phyloP scores from a whole-genome alignment of 2,888 invertebrate species.

The Lathronympha strigana region DNA sequence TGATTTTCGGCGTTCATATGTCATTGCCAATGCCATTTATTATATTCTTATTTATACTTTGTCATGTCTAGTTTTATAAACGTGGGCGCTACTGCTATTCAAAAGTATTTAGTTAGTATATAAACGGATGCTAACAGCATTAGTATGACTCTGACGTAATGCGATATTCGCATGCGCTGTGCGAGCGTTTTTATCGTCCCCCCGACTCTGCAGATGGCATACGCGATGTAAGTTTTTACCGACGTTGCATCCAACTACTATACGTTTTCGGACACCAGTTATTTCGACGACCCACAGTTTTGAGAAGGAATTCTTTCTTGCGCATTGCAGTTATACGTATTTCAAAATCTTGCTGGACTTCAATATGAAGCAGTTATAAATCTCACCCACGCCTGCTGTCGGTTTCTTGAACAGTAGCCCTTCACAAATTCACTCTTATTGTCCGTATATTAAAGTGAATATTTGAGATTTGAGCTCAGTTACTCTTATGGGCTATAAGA shows the following conservation, averaged over 20 bases:
- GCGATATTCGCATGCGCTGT: slow-evolving; percentile 67
- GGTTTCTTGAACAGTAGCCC: slow-evolving; percentile 8
- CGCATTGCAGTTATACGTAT: slow-evolving; percentile 19
- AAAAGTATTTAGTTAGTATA: slow-evolving; percentile 8
- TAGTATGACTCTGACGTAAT: slow-evolving; percentile 62
- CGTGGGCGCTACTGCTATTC: slow-evolving; percentile 1
- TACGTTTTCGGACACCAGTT: slow-evolving; percentile 61
- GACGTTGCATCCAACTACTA: slow-evolving; percentile 53
- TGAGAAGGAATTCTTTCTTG: slow-evolving; percentile 46
- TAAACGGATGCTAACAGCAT: slow-evolving; percentile 54
- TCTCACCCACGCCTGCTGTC: slow-evolving; percentile 19
- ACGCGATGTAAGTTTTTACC: slow-evolving; percentile 68
- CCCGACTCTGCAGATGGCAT: slow-evolving; percentile 67
- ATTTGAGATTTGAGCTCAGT: neutral
- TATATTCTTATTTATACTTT: slow-evolving; percentile 46
- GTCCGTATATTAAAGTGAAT: slow-evolving; percentile 4
- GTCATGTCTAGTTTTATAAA: slow-evolving; percentile 46
- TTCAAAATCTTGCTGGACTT: slow-evolving; percentile 20
- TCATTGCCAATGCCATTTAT: slow-evolving; percentile 71
- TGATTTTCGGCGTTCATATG: slow-evolving; percentile 65
- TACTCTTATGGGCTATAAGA: slow-evolving; percentile 33
- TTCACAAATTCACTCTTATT: slow-evolving; percentile 10
- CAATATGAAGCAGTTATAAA: slow-evolving; percentile 30
- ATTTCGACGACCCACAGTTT: slow-evolving; percentile 59
- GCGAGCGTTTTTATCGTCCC: slow-evolving; percentile 69